phyloP scores from a whole-genome alignment of 2,888 invertebrate species.

The Beris morrisii region DNA sequence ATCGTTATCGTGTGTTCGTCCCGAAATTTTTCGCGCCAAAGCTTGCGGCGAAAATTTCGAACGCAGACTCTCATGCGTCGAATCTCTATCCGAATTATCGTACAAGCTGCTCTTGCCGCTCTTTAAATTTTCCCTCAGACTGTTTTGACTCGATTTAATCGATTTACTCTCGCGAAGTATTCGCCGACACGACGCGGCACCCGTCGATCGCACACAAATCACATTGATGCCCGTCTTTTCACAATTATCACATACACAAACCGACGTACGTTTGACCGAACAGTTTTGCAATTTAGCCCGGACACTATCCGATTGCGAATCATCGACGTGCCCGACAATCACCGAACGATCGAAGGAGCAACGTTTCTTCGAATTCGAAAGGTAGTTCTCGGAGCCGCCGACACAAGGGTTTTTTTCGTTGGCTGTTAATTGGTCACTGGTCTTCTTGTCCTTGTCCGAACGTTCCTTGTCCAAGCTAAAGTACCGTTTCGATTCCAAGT shows the following conservation, averaged over 20 bases:
- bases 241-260: constrained; percentile 44
- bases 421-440: not conserved
- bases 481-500: constrained; percentile 41
- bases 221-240: constrained; percentile 37
- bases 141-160: constrained; percentile 41
- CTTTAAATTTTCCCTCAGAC: constrained; percentile 41
- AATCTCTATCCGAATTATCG: constrained; percentile 37
- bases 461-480: constrained; percentile 44
- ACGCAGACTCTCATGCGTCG: constrained; percentile 42
- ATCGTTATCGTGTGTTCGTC: constrained; percentile 40
- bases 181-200: constrained; percentile 33
- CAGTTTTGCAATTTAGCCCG: constrained; percentile 40
- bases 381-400: constrained; percentile 38
- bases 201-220: constrained; percentile 27
- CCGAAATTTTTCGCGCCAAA: constrained; percentile 44
- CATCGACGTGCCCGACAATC: constrained; percentile 2
- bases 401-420: constrained; percentile 29
- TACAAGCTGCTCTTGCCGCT: constrained; percentile 37
- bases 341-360: constrained; percentile 42
- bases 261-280: constrained; percentile 37
- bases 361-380: constrained; percentile 39
- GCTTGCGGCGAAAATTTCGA: constrained; percentile 45
- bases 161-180: constrained; percentile 34
- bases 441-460: constrained; percentile 36
- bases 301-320: not conserved